These are phyloP conservation scores for Danaus chrysippus DNA, from an alignment of 2,888 invertebrate genomes.

Conservation along the genomic window DNA sequence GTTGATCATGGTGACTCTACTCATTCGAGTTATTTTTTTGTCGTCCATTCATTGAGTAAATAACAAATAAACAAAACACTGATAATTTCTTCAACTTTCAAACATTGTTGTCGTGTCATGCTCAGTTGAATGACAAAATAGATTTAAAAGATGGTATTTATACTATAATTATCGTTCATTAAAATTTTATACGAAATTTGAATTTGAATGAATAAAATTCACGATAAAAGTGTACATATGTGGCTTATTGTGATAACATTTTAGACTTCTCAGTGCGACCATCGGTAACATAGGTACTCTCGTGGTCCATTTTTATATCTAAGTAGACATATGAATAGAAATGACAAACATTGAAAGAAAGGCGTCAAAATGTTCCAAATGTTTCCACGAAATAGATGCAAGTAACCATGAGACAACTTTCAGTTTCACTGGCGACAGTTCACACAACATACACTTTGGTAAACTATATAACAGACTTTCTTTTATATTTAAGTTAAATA, in stretches of 20 bases:
- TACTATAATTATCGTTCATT: no score
- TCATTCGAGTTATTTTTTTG: slow-evolving; percentile 19
- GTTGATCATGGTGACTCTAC: slow-evolving; percentile 14
- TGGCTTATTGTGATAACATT: no score
- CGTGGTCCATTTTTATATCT: no score
- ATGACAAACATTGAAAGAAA: neutral
- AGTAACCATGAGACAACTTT: slow-evolving; percentile 1
- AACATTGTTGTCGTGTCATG: neutral
- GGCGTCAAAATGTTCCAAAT: neutral
- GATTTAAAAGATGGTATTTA: no score
- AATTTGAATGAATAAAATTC: no score
- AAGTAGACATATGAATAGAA: neutral
- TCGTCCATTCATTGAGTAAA: slow-evolving; percentile 25
- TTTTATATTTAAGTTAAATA: no score
- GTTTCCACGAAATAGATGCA: neutral
- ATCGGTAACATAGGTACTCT: no score
- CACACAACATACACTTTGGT: neutral
- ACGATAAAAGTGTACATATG: no score
- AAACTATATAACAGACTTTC: no score
- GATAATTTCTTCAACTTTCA: slow-evolving; percentile 5
- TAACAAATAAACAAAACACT: slow-evolving; percentile 14
- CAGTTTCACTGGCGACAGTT: neutral
- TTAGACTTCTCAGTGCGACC: no score
- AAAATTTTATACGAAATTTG: no score
- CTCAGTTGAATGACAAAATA: neutral